Evolutionary conservation across 2,113 vertebrate species (phyloP).

Genomic region (Lepus europaeus): DNA sequence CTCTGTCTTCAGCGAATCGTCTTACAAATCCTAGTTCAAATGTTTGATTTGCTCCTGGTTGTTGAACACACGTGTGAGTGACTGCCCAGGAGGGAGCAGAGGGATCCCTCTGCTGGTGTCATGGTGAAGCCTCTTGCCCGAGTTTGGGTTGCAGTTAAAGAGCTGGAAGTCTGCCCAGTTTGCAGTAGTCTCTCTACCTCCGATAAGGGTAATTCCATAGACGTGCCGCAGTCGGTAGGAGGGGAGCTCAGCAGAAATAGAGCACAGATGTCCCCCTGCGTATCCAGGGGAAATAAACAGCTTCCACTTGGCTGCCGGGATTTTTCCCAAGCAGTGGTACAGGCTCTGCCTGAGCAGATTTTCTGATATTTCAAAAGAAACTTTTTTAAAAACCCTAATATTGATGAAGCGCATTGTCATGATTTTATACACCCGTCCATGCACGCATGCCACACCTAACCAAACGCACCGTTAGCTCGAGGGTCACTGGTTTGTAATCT

Average conservation of each 20-base stretch:
- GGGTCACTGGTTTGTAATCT: not conserved
- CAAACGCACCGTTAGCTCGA: not conserved
- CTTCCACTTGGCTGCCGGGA: not conserved
- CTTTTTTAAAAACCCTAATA: not conserved
- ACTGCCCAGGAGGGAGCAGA: not conserved
- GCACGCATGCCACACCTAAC: not conserved
- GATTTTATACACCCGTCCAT: not conserved
- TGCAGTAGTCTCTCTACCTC: not conserved
- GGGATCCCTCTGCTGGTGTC: not conserved
- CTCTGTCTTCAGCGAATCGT: not conserved
- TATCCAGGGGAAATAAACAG: not conserved
- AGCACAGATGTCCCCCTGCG: not conserved
- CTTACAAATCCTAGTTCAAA: not conserved
- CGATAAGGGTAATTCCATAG: not conserved
- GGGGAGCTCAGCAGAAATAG: fast-evolving
- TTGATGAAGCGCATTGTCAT: not conserved
- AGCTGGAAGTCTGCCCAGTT: not conserved
- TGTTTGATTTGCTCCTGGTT: not conserved
- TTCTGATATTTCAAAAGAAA: constrained; percentile 34
- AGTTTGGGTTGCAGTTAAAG: not conserved
- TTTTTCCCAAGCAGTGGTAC: not conserved
- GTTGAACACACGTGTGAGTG: not conserved
- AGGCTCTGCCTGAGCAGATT: not conserved
- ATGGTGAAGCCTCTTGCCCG: not conserved
- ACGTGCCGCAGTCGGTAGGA: not conserved